Base-by-base conservation (phyloP, 2,113 vertebrate species). In the Arenaria interpres region DNA sequence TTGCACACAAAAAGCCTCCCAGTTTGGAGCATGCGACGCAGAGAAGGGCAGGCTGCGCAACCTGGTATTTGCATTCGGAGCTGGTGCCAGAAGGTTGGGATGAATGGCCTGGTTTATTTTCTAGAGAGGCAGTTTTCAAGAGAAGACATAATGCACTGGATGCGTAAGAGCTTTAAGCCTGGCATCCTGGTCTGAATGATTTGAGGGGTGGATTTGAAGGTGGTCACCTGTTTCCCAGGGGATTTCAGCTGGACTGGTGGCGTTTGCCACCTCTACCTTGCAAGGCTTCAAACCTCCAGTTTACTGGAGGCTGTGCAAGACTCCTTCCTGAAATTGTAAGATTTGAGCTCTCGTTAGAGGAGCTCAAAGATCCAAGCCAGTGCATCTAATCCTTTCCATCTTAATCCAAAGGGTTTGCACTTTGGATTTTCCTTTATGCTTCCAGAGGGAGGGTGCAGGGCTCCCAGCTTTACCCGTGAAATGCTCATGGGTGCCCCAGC, bases 101-200 rank as follows among this genome's bases (percentile, higher is more conserved):
- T 91, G 88, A 89, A 93, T 48, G 91, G 85, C 63, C 77, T 66
- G 69, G 64, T 89, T 90, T 93, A 63, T 96, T 75, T 94, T 81
- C 90, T 93, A 68, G 79, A 94, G 56, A 94, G 80, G 27, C 43
- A 48, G 64, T 67, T 90, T 89, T 88, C 93, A 75, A 87, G 89
- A 85, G 64, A 87, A 89, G 80, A 53, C 35, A 75, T 20, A 27
- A 63, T 1, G 19, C 17, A n/a, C 46, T 41, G 85, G 60, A 17
- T 28, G 62, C 1, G 1, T 22, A n/a, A 69, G 74, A 76, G 67
- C 54, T 79, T 79, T 76, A 85, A n/a, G 7, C 23, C 68, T 17
- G 21, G 16, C 45, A 17, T 33, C 64, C 60, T n/a, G 32, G 12
- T 45, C 57, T 28, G 48, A 32, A 4, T 1, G 25, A 14, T 11